Evolutionary conservation across 2,113 vertebrate genomes (phyloP).

Genomic region (Panthera tigris): DNA sequence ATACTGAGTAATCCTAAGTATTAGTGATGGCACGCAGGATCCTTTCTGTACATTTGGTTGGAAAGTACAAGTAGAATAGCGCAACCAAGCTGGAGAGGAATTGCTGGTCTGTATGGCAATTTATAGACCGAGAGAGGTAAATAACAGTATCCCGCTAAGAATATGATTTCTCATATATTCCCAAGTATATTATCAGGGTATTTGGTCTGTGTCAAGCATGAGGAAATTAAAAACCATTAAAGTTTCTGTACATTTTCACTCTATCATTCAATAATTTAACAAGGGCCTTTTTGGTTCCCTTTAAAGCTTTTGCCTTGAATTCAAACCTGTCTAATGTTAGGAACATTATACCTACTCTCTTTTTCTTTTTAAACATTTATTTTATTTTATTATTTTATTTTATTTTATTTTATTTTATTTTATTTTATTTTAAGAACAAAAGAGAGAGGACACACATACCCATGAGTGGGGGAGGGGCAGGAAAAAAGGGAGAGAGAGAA

Average conservation of each 20-base stretch:
- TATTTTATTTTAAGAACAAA: too few relatives aligned
- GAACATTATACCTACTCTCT: not conserved
- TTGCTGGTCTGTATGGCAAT: not conserved
- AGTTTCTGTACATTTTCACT: not conserved
- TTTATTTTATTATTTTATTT: too few relatives aligned
- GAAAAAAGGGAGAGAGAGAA: too few relatives aligned
- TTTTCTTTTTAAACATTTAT: not conserved
- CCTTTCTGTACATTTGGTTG: not conserved
- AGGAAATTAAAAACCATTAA: not conserved
- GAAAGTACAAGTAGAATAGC: not conserved
- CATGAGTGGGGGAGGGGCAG: too few relatives aligned
- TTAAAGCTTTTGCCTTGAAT: slow-evolving; percentile 6
- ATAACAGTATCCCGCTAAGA: not conserved
- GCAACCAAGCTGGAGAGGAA: not conserved
- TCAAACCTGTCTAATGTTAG: not conserved
- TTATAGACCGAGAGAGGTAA: not conserved
- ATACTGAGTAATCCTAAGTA: not conserved
- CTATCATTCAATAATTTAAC: not conserved
- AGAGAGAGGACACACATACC: too few relatives aligned
- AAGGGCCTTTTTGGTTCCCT: not conserved
- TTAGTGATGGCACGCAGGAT: too few relatives aligned
- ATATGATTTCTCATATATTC: not conserved
- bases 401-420: too few relatives aligned
- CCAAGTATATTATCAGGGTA: not conserved
- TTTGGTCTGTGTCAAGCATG: not conserved